A percentile compares a stretch with the other conserved stretches of the same genome.
Conservation (phyloP, 2,888 invertebrate species). For the Ornithoptera priamus region DNA sequence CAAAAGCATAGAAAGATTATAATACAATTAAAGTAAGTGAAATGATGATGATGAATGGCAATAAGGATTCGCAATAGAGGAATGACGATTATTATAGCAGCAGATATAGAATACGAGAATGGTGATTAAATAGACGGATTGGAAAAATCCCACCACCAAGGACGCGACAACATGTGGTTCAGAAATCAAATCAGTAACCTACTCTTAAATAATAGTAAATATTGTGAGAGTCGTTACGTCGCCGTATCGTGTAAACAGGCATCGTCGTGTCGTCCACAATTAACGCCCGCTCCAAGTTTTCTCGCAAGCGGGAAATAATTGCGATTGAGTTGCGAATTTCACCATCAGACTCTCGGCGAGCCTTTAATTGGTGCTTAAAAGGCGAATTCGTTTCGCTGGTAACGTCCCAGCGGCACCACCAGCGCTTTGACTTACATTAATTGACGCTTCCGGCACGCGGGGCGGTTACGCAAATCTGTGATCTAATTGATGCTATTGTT, state of each 20-base stretch:
- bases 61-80: too few species aligned
- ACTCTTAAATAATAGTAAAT: too few species aligned
- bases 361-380: constrained; percentile 69
- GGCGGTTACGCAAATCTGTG: background rate
- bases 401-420: constrained; percentile 40
- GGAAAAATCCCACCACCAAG: too few species aligned
- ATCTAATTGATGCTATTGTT: too few species aligned
- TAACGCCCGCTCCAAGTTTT: constrained; percentile 64
- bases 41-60: too few species aligned
- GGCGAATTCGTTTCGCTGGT: constrained; percentile 54
- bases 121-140: too few species aligned
- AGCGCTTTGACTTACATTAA: constrained; percentile 21
- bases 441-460: constrained; percentile 17
- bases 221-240: constrained; percentile 2
- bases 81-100: too few species aligned
- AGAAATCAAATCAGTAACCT: too few species aligned
- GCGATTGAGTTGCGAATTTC: constrained; percentile 66
- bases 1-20: too few species aligned
- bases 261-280: constrained; percentile 46
- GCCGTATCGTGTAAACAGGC: constrained; percentile 21
- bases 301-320: constrained; percentile 68
- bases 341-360: constrained; percentile 56
- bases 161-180: too few species aligned
- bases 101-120: too few species aligned
- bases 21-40: too few species aligned